Conservation (phyloP, 2,888 invertebrate species). For the Nephrotoma guestfalica region DNA sequence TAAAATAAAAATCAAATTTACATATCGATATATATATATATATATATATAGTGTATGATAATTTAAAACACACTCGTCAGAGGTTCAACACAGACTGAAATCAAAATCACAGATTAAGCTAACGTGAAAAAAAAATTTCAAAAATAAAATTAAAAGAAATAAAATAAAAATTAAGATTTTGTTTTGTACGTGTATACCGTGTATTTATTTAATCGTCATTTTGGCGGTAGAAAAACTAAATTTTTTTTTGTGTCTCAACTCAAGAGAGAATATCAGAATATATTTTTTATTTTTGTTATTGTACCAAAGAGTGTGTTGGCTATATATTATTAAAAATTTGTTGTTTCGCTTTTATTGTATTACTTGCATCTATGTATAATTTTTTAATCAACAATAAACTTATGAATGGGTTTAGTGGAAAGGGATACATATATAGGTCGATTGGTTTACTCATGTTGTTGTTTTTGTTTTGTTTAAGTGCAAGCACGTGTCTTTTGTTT, state of each 20-base stretch:
- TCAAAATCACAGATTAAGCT: not conserved
- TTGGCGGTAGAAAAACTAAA: not conserved
- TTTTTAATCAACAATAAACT: not conserved
- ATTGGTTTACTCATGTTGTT: not conserved
- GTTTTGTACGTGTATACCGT: not conserved
- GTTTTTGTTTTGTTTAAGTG: not conserved
- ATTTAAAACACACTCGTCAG: not conserved
- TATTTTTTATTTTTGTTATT: not conserved
- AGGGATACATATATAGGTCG: not conserved
- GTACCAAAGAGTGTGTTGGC: no score
- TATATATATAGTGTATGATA: not conserved
- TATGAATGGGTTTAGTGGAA: not conserved
- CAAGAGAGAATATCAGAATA: not conserved
- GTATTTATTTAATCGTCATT: not conserved
- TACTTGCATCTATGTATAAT: not conserved
- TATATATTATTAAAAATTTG: not conserved
- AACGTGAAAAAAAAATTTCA: not conserved
- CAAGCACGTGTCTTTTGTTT: not conserved
- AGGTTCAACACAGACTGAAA: conserved; percentile 2
- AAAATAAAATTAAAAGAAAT: not conserved
- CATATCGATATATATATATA: not conserved
- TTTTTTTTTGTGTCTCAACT: not conserved
- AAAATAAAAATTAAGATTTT: not conserved
- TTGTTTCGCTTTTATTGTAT: not conserved
- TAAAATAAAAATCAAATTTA: not conserved